Percentiles rank a stretch among this genome's conserved stretches.
phyloP scores from a whole-genome alignment of 2,797 vertebrate genomes.

The Pseudochirops corinnae region DNA sequence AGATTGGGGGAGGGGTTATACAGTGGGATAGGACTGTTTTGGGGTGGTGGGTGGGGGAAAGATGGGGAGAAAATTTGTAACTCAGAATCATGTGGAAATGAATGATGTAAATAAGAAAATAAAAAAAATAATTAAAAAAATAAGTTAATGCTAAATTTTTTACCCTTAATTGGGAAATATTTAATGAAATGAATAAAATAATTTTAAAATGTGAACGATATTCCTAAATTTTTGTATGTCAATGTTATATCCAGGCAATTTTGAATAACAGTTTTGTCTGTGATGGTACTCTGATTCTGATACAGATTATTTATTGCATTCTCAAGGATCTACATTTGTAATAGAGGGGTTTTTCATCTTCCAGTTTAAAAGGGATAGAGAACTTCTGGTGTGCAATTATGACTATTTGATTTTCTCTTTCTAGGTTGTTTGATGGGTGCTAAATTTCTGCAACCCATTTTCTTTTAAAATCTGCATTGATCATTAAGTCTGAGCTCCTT shows the following conservation, averaged over 20 bases:
- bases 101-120: too few species aligned
- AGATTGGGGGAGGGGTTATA: too few species aligned
- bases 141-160: background rate
- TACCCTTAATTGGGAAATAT: background rate
- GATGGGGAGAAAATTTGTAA: too few species aligned
- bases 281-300: background rate
- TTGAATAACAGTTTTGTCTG: background rate
- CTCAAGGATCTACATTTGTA: background rate
- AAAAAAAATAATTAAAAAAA: too few species aligned
- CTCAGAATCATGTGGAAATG: too few species aligned
- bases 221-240: background rate
- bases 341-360: background rate
- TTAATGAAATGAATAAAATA: background rate
- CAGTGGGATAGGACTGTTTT: too few species aligned
- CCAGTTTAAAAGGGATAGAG: background rate
- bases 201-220: background rate
- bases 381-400: background rate
- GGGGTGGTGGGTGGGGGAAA: too few species aligned
- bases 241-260: background rate
- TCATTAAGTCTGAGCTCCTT: background rate
- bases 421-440: background rate
- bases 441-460: background rate
- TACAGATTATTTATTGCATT: background rate
- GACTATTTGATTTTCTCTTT: background rate
- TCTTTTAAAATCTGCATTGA: background rate